Evolutionary conservation across 2,888 invertebrate genomes (phyloP).

Genomic region (Stenichneumon culpator): DNA sequence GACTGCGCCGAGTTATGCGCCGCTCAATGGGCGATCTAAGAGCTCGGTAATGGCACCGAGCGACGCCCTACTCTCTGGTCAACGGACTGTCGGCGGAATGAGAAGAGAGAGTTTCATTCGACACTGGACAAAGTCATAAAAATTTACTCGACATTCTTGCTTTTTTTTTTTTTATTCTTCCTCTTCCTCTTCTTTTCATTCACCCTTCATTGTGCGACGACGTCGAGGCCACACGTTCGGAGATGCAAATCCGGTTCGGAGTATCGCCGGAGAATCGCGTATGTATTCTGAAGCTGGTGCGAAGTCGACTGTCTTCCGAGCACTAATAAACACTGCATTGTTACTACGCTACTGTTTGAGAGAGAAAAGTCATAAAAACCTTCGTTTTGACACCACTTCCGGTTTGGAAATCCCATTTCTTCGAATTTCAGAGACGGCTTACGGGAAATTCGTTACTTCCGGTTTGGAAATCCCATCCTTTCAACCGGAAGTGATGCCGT

Average conservation of each 20-base stretch:
- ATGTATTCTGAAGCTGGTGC: neutral
- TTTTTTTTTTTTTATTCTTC: neutral
- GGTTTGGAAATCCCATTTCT: neutral
- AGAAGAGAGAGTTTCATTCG: constrained; percentile 14
- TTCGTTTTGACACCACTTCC: too few species aligned
- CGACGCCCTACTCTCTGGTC: constrained; percentile 25
- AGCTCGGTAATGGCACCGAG: constrained; percentile 42
- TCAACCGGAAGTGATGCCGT: too few species aligned
- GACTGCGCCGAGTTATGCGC: neutral
- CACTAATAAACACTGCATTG: too few species aligned
- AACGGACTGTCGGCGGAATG: constrained; percentile 9
- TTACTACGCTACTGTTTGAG: too few species aligned
- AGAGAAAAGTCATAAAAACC: too few species aligned
- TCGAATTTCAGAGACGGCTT: neutral
- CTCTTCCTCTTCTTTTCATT: constrained; percentile 9
- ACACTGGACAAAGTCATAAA: constrained; percentile 35
- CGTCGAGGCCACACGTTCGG: constrained; percentile 39
- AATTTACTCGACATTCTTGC: constrained; percentile 26
- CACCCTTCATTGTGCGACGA: constrained; percentile 34
- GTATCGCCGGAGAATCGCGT: neutral
- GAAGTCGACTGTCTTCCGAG: neutral
- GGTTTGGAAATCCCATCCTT: too few species aligned
- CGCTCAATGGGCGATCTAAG: constrained; percentile 37
- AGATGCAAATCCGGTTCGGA: constrained; percentile 38
- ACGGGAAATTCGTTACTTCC: too few species aligned